These are phyloP conservation scores for Phorcus lineatus DNA, from an alignment of 2,888 invertebrate genomes.

Conservation along the genomic window DNA sequence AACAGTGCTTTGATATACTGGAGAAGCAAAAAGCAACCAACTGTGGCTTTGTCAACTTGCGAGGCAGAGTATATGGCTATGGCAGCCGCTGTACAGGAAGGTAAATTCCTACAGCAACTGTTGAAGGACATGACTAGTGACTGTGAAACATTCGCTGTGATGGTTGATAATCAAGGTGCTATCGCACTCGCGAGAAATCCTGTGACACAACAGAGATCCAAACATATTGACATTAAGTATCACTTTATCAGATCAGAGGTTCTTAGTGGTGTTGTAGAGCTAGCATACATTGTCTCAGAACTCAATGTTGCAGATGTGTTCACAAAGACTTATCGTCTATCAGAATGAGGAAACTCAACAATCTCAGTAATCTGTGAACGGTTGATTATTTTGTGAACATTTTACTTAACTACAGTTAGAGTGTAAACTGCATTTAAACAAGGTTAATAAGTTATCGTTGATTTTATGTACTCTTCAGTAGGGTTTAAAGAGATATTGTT, in stretches of 20 bases:
- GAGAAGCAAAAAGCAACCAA: conserved; percentile 38
- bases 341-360: background rate
- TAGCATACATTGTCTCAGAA: background rate
- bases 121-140: background rate
- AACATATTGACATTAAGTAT: conserved; percentile 5
- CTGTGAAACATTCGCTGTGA: background rate
- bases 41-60: conserved; percentile 44
- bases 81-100: conserved; percentile 45
- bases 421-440: too few species aligned
- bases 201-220: background rate
- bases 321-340: background rate
- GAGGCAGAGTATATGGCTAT: conserved; percentile 54
- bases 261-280: background rate
- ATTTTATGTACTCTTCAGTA: too few species aligned
- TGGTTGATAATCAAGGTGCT: conserved; percentile 44
- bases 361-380: background rate
- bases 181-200: background rate
- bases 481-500: too few species aligned
- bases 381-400: too few species aligned
- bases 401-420: too few species aligned
- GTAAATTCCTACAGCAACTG: background rate
- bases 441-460: too few species aligned
- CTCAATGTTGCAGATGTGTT: conserved; percentile 1
- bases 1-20: conserved; percentile 34
- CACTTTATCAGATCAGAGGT: background rate